phyloP scores from a whole-genome alignment of 2,113 vertebrate species.

The Alces alces region DNA sequence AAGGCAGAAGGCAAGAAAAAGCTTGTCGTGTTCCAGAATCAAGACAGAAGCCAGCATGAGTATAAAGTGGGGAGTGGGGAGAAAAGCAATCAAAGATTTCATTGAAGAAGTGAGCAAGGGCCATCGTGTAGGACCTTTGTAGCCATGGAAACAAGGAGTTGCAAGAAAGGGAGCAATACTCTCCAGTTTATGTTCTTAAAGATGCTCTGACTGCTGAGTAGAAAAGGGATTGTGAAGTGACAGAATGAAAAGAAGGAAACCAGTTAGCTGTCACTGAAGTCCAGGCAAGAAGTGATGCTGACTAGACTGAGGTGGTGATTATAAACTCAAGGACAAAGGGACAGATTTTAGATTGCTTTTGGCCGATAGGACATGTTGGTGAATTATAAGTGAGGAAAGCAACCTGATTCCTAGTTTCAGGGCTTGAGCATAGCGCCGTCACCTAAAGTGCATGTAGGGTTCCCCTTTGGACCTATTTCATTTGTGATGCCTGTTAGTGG shows the following conservation, averaged over 20 bases:
- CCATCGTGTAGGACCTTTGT: neutral
- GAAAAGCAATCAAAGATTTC: neutral
- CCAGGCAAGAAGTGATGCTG: neutral
- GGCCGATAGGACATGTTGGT: neutral
- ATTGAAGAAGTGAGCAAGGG: neutral
- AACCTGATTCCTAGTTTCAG: neutral
- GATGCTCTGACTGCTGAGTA: neutral
- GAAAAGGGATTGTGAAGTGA: neutral
- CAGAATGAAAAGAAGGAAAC: neutral
- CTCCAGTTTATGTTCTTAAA: neutral
- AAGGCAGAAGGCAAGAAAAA: neutral
- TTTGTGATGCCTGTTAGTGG: neutral
- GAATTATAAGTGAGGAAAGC: neutral
- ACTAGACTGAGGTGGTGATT: neutral
- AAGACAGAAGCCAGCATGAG: neutral
- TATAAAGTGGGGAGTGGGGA: neutral
- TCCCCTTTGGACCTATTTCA: neutral
- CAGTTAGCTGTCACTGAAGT: neutral
- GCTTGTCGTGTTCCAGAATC: neutral
- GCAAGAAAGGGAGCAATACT: neutral
- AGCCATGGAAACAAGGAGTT: conserved; percentile 43
- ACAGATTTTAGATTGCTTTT: neutral
- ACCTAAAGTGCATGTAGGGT: neutral
- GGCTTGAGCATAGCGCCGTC: neutral
- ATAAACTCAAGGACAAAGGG: neutral